A percentile compares a stretch with the other conserved stretches of the same genome.
phyloP scores from a whole-genome alignment of 2,797 vertebrate species.

The Novumbra hubbsi region DNA sequence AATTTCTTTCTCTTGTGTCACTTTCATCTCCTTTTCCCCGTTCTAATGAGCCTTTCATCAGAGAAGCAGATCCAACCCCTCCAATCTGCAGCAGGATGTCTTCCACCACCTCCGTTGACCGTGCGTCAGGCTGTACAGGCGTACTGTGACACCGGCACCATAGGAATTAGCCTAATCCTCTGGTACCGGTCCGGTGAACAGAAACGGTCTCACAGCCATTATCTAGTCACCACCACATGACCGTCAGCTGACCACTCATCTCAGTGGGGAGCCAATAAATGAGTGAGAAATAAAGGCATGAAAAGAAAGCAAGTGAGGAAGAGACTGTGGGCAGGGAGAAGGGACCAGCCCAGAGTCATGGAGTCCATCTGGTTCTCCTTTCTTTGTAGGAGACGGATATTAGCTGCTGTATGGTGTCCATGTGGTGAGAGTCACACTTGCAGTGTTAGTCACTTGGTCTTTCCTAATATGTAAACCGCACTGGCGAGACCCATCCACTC shows the following conservation, averaged over 20 bases:
- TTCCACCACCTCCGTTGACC: slow-evolving; percentile 60
- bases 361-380: slow-evolving; percentile 21
- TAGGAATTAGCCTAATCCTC: slow-evolving; percentile 63
- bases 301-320: background rate
- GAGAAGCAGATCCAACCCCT: slow-evolving; percentile 58
- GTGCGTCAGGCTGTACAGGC: slow-evolving; percentile 44
- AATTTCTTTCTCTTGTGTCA: background rate
- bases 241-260: slow-evolving; percentile 54
- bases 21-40: background rate
- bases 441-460: background rate
- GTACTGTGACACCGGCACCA: slow-evolving; percentile 64
- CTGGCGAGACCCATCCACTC: background rate
- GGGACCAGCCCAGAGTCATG: slow-evolving; percentile 12
- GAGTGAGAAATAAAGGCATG: slow-evolving; percentile 3
- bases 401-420: background rate
- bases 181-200: slow-evolving; percentile 59
- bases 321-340: background rate
- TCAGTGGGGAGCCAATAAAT: slow-evolving; percentile 34
- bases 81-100: slow-evolving; percentile 60
- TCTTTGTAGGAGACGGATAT: slow-evolving; percentile 4
- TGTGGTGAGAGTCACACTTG: background rate
- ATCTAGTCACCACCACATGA: slow-evolving; percentile 61
- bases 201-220: slow-evolving; percentile 60
- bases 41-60: slow-evolving; percentile 55
- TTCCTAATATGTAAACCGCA: background rate